Percentiles rank a stretch among this genome's conserved stretches.
Evolutionary conservation across 2,888 invertebrate species (phyloP).

Genomic region (Xylota sylvarum): DNA sequence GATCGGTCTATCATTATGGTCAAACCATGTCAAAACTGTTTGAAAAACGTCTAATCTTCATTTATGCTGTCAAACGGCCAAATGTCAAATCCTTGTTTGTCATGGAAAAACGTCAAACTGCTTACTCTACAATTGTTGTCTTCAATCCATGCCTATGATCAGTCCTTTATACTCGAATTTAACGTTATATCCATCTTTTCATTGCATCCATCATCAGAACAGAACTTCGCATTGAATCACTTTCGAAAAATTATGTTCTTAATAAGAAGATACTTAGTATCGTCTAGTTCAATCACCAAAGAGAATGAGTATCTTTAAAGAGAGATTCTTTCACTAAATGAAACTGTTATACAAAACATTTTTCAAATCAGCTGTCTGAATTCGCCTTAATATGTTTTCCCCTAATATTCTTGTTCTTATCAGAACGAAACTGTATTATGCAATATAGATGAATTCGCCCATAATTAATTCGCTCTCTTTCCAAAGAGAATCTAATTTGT

Average conservation of each 20-base stretch:
- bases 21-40: too few species aligned
- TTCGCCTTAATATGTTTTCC: conserved; percentile 49
- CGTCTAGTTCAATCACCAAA: not conserved
- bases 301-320: conserved; percentile 12
- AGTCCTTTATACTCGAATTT: too few species aligned
- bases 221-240: not conserved
- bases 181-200: too few species aligned
- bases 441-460: conserved; percentile 39
- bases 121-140: too few species aligned
- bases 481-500: conserved; percentile 2
- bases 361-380: conserved; percentile 54
- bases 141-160: too few species aligned
- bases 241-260: not conserved
- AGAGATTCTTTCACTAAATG: not conserved
- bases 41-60: too few species aligned
- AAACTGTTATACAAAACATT: conserved; percentile 59
- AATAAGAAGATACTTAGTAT: too few species aligned
- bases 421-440: conserved; percentile 39
- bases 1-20: too few species aligned
- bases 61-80: too few species aligned
- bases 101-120: too few species aligned
- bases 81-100: too few species aligned
- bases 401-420: conserved; percentile 51
- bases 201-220: not conserved
- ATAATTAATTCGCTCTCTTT: not conserved